Percentiles rank a stretch among this genome's conserved stretches.
phyloP scores from a whole-genome alignment of 2,113 vertebrate species.

The Muntiacus muntjak region DNA sequence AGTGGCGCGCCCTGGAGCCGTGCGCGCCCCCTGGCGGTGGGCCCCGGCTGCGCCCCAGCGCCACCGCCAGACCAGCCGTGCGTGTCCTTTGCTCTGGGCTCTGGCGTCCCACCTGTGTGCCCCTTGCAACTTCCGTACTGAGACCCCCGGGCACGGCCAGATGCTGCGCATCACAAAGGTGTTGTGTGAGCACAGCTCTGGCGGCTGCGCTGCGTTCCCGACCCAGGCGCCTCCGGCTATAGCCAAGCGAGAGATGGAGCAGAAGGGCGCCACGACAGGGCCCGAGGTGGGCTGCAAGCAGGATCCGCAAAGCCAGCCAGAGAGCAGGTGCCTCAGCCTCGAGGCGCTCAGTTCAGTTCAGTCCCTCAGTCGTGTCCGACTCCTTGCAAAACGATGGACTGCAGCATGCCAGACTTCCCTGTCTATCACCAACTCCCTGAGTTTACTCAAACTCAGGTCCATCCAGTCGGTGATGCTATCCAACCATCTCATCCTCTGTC shows the following conservation, averaged over 20 bases:
- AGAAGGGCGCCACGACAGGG: not conserved
- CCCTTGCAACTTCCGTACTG: rapidly evolving
- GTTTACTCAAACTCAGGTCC: not conserved
- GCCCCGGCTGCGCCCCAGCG: rapidly evolving
- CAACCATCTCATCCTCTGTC: not conserved
- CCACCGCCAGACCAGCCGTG: rapidly evolving
- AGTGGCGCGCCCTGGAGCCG: not conserved
- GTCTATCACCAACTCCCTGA: not conserved
- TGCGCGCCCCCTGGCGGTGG: not conserved
- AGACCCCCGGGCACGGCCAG: not conserved
- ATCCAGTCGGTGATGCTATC: not conserved
- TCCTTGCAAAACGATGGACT: not conserved
- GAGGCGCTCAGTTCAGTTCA: not conserved
- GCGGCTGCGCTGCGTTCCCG: rapidly evolving
- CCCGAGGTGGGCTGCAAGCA: not conserved
- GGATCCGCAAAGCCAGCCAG: not conserved
- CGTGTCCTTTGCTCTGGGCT: not conserved
- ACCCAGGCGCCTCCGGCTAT: not conserved
- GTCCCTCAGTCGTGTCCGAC: not conserved
- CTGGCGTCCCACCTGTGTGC: not conserved
- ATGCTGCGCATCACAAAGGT: too few relatives aligned
- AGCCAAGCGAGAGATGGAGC: not conserved
- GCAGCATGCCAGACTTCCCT: too few relatives aligned
- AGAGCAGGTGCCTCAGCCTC: not conserved
- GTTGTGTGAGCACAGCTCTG: not conserved